A percentile compares a stretch with the other conserved stretches of the same genome.
phyloP scores from a whole-genome alignment of 2,797 vertebrate genomes.

The Tapera naevia region DNA sequence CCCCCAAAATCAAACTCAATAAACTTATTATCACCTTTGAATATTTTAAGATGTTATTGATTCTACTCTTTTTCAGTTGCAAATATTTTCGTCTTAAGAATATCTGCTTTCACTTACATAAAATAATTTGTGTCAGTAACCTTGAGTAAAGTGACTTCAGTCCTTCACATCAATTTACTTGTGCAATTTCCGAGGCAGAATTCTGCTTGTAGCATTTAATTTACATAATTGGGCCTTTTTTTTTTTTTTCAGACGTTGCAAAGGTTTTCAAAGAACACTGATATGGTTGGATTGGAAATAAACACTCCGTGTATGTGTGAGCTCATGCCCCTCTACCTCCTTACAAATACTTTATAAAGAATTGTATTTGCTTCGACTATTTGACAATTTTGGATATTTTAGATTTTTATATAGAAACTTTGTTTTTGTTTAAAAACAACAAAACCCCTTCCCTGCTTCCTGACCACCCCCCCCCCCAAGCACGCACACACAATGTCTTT shows the following conservation, averaged over 20 bases:
- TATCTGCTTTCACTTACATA: not conserved
- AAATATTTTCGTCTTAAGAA: not conserved
- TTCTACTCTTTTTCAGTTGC: not conserved
- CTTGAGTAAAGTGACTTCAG: not conserved
- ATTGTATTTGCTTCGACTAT: not conserved
- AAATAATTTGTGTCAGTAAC: not conserved
- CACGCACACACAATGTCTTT: fast-evolving
- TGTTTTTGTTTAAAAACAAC: not conserved
- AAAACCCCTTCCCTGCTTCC: not conserved
- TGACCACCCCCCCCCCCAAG: fast-evolving
- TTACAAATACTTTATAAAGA: not conserved
- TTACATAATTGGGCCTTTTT: not conserved
- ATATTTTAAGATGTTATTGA: not conserved
- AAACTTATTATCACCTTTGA: not conserved
- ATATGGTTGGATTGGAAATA: not conserved
- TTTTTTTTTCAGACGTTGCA: not conserved
- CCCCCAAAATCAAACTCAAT: not conserved
- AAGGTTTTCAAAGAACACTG: not conserved
- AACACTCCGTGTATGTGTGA: fast-evolving
- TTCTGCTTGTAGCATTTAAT: not conserved
- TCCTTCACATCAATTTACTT: not conserved
- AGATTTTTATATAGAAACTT: not conserved
- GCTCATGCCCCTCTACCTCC: not conserved
- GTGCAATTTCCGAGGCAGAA: not conserved
- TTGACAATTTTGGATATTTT: not conserved